A percentile compares a stretch with the other conserved stretches of the same genome.
phyloP scores from a whole-genome alignment of 2,888 invertebrate genomes.

The Apomyelois bistriatella region DNA sequence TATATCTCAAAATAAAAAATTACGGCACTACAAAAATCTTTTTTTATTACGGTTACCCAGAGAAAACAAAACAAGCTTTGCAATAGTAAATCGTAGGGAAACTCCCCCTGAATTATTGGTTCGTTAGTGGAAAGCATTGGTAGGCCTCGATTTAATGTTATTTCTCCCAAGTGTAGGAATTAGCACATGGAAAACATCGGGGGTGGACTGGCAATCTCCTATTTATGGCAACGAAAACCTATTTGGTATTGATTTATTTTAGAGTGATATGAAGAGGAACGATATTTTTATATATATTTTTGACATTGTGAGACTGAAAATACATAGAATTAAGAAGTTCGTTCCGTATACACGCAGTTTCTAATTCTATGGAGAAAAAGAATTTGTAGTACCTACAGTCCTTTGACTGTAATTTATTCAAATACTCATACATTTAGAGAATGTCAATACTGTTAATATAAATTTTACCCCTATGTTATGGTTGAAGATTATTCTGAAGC shows the following conservation, averaged over 20 bases:
- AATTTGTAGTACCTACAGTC: too few species aligned
- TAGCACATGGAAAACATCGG: conserved; percentile 64
- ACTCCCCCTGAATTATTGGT: conserved; percentile 61
- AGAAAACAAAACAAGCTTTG: conserved; percentile 18
- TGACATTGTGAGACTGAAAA: too few species aligned
- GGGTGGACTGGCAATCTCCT: conserved; percentile 30
- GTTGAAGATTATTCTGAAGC: too few species aligned
- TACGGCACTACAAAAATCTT: too few species aligned
- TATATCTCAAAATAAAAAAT: too few species aligned
- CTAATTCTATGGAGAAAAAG: too few species aligned
- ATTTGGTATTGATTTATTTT: conserved; percentile 24
- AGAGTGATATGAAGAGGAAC: neutral
- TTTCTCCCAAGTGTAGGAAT: conserved; percentile 69
- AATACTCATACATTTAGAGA: too few species aligned
- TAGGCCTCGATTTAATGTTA: conserved; percentile 67
- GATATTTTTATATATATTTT: neutral
- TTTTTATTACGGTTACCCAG: neutral
- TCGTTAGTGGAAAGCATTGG: conserved; percentile 64
- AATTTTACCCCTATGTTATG: too few species aligned
- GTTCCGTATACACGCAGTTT: too few species aligned
- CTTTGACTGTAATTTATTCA: too few species aligned
- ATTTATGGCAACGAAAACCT: conserved; percentile 26
- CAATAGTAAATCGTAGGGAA: conserved; percentile 36
- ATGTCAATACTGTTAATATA: too few species aligned
- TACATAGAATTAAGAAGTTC: too few species aligned